These are phyloP conservation scores for Castor canadensis DNA, from an alignment of 2,113 vertebrate genomes.

Conservation along the genomic window DNA sequence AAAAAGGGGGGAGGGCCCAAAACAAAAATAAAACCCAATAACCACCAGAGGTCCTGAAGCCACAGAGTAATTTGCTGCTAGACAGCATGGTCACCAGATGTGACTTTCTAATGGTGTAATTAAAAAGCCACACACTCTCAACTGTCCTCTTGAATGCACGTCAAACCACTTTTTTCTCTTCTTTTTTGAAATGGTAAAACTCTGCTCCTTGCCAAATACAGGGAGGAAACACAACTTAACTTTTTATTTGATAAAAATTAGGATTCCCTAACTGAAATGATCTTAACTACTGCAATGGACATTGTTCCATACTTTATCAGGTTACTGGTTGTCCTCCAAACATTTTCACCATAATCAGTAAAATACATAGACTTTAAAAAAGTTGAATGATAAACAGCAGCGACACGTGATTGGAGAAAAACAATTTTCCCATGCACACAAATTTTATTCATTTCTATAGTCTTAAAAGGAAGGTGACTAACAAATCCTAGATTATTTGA, in stretches of 20 bases:
- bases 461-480: neutral
- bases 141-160: neutral
- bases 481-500: neutral
- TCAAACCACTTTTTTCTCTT: neutral
- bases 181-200: constrained; percentile 1
- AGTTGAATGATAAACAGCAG: neutral
- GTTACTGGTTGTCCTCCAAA: neutral
- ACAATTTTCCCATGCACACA: neutral
- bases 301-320: neutral
- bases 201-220: neutral
- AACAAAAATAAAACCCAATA: neutral
- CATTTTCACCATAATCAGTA: neutral
- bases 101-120: constrained; percentile 37
- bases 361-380: neutral
- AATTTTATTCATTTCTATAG: neutral
- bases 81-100: constrained; percentile 59
- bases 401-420: neutral
- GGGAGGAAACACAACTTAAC: neutral
- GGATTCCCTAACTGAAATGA: neutral
- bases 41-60: neutral
- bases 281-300: neutral
- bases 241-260: constrained; percentile 13
- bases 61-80: constrained; percentile 15
- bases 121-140: neutral
- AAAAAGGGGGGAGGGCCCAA: neutral